phyloP scores from a whole-genome alignment of 2,797 vertebrate genomes.

The Cetoscarus ocellatus region DNA sequence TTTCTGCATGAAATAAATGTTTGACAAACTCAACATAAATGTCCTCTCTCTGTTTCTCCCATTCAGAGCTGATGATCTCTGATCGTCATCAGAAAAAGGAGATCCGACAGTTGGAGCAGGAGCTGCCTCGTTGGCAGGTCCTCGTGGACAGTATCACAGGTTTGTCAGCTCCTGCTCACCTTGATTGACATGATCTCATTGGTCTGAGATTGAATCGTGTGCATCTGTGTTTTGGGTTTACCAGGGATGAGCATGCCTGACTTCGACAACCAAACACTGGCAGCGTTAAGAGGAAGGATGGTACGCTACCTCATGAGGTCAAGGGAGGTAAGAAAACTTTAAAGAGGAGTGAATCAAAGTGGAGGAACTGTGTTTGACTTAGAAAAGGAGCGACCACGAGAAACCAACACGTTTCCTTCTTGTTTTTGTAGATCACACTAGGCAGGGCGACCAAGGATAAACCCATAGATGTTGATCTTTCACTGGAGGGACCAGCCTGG shows the following conservation, averaged over 20 bases:
- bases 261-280: constrained; percentile 96
- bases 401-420: not conserved
- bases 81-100: constrained; percentile 96
- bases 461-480: constrained; percentile 96
- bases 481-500: constrained; percentile 95
- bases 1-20: not conserved
- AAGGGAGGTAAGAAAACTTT: constrained; percentile 86
- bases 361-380: not conserved
- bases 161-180: constrained; percentile 43
- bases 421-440: constrained; percentile 88
- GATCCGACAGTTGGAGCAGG: constrained; percentile 95
- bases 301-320: constrained; percentile 98
- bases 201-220: not conserved
- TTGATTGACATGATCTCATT: not conserved
- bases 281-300: constrained; percentile 94
- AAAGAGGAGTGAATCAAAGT: not conserved
- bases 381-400: not conserved
- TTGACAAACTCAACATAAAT: not conserved
- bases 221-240: not conserved
- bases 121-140: constrained; percentile 96
- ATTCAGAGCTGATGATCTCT: constrained; percentile 92
- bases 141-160: constrained; percentile 97
- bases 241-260: constrained; percentile 96
- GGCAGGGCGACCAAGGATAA: constrained; percentile 98
- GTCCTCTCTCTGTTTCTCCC: not conserved